Percentiles rank a stretch among this genome's conserved stretches.
Evolutionary conservation across 64 coral and sea anemone species (phyloP).

Genomic region (Hydrozoanthus tunicans): DNA sequence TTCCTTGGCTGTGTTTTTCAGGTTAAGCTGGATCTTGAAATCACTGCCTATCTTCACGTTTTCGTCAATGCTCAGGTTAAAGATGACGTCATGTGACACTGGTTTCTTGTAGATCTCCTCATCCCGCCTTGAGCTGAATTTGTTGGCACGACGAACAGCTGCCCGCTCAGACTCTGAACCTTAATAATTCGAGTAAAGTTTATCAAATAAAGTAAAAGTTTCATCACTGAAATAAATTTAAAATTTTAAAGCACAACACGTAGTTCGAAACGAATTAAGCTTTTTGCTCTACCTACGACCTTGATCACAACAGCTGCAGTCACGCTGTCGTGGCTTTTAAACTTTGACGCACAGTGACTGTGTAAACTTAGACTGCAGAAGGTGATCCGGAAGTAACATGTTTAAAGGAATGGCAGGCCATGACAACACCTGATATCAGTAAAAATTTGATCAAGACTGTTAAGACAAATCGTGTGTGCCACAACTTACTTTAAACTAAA

Average conservation of each 20-base stretch:
- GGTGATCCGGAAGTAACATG: too few species aligned
- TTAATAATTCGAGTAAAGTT: not conserved
- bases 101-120: conserved; percentile 60
- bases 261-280: too few species aligned
- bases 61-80: conserved; percentile 14
- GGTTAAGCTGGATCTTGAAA: conserved; percentile 45
- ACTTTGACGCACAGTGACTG: too few species aligned
- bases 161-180: conserved; percentile 51
- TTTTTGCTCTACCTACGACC: too few species aligned
- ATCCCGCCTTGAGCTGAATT: conserved; percentile 59
- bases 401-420: too few species aligned
- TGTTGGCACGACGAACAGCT: conserved; percentile 62
- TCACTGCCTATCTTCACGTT: conserved; percentile 56
- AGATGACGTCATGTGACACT: conserved; percentile 45
- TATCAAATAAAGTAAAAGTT: not conserved
- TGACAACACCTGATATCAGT: too few species aligned
- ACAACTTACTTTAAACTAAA: too few species aligned
- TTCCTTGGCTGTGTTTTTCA: conserved; percentile 16
- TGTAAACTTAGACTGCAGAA: too few species aligned
- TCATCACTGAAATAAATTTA: not conserved
- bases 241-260: not conserved
- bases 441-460: too few species aligned
- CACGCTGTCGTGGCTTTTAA: too few species aligned
- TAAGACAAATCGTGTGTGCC: too few species aligned
- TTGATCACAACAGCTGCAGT: too few species aligned